Conservation (phyloP, 2,888 invertebrate genomes). For the Cheilosia vulpina region DNA sequence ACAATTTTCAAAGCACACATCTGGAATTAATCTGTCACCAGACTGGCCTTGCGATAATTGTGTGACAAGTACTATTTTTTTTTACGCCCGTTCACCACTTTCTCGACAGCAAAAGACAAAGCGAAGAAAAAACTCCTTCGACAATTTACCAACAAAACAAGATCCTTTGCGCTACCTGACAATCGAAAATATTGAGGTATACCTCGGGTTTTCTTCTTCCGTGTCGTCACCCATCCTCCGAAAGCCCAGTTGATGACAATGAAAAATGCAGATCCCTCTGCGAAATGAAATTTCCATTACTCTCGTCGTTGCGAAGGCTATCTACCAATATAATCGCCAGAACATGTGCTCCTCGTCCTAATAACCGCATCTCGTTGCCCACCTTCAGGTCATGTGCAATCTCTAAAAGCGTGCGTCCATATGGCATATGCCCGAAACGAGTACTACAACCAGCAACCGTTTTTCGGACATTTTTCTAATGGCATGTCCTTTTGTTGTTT, state of each 20-base stretch:
- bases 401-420: constrained; percentile 41
- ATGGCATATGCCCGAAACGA: background rate
- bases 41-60: constrained; percentile 54
- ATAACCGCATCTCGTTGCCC: constrained; percentile 52
- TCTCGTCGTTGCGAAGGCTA: constrained; percentile 50
- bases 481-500: constrained; percentile 38
- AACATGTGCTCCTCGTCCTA: constrained; percentile 67
- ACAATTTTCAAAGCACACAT: constrained; percentile 40
- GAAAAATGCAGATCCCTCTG: constrained; percentile 52
- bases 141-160: constrained; percentile 38
- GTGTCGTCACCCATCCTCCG: background rate
- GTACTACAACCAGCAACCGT: constrained; percentile 30
- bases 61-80: constrained; percentile 42
- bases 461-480: constrained; percentile 75
- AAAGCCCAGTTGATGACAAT: constrained; percentile 10
- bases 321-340: constrained; percentile 48
- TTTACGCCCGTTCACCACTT: background rate
- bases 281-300: constrained; percentile 71
- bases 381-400: constrained; percentile 66
- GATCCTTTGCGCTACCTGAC: constrained; percentile 57
- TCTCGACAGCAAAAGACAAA: constrained; percentile 10
- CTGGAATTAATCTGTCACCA: constrained; percentile 59
- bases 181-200: constrained; percentile 38
- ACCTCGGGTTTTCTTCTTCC: constrained; percentile 14
- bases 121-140: constrained; percentile 23